Evolutionary conservation across 2,888 invertebrate species (phyloP).

Genomic region (Anoplius nigerrimus): DNA sequence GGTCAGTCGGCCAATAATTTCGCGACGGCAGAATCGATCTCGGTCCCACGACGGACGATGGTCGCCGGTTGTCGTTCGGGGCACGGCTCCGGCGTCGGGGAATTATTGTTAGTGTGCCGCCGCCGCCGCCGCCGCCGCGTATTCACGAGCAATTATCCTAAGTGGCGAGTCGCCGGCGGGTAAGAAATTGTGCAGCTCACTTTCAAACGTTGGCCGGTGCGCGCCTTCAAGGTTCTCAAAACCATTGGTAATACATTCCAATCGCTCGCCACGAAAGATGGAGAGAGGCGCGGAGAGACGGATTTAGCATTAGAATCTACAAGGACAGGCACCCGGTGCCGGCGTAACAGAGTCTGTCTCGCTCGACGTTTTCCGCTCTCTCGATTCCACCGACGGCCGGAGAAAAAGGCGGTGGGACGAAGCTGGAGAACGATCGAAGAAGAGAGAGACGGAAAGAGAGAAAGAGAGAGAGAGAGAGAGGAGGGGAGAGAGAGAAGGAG

Average conservation of each 20-base stretch:
- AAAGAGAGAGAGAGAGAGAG: too few relatives aligned
- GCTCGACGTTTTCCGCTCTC: too few relatives aligned
- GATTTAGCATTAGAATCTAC: slow-evolving; percentile 61
- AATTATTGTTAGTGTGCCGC: not conserved
- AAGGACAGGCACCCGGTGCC: slow-evolving; percentile 50
- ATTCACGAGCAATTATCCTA: slow-evolving; percentile 47
- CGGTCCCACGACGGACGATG: not conserved
- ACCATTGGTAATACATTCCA: slow-evolving; percentile 61
- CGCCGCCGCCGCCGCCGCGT: too few relatives aligned
- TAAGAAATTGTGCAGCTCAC: slow-evolving; percentile 56
- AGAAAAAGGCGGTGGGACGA: too few relatives aligned
- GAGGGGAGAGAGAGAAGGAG: too few relatives aligned
- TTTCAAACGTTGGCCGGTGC: slow-evolving; percentile 55
- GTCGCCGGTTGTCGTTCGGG: not conserved
- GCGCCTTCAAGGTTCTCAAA: slow-evolving; percentile 60
- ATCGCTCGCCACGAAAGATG: slow-evolving; percentile 58
- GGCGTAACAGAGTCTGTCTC: not conserved
- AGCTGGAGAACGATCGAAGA: too few relatives aligned
- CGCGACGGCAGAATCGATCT: too few relatives aligned
- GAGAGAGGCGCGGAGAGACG: slow-evolving; percentile 59
- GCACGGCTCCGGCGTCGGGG: not conserved
- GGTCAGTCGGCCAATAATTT: too few relatives aligned
- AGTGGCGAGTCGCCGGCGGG: slow-evolving; percentile 48
- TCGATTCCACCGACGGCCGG: too few relatives aligned
- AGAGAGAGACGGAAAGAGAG: too few relatives aligned